Evolutionary conservation across 2,113 vertebrate species (phyloP), one percentile per base, ranked within the genome.

Genomic region (Dascyllus trimaculatus): DNA sequence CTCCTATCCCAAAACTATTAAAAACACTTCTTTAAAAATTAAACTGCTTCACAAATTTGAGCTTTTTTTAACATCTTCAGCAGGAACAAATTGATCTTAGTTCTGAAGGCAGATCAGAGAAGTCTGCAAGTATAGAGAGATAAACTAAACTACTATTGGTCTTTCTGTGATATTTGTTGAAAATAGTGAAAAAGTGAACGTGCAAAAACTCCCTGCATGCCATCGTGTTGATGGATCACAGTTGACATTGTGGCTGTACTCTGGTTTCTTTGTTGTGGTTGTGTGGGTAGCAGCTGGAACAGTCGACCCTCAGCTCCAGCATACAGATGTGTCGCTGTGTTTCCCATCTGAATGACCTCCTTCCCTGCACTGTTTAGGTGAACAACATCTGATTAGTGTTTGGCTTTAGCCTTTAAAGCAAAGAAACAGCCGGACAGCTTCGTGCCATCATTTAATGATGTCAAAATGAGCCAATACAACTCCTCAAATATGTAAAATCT

Each of bases 401-500:
- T 65, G 54, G 29, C 53, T 40, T 48, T 46, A 70, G 3, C 17
- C 29, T 76, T 79, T n/a, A 51, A 65, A 73, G 70, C 14, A 62
- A 35, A 65, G 26, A 18, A 78, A 85, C 75, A 26, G 24, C 29
- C 15, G 64, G 32, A 67, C 59, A 73, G 40, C 32, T 75, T 66
- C 78, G 82, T 85, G 75, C 45, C 73, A 71, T 82, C 67, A 88
- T 89, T 85, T 91, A 88, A 43, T 43, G 9, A 87, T 48, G 71
- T 85, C 46, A 58, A 85, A 81, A 80, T 80, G 38, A 85, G 81
- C 56, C 38, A 74, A 53, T 73, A 71, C 54, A 90, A 57, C 77
- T 80, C 56, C 35, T 62, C 58, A 65, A 79, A 73, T 32, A 75
- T 51, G 45, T 22, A 72, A 57, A 71, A 48, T 13, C 6, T 43